phyloP scores from a whole-genome alignment of 2,113 vertebrate species.

The Taurulus bubalis region DNA sequence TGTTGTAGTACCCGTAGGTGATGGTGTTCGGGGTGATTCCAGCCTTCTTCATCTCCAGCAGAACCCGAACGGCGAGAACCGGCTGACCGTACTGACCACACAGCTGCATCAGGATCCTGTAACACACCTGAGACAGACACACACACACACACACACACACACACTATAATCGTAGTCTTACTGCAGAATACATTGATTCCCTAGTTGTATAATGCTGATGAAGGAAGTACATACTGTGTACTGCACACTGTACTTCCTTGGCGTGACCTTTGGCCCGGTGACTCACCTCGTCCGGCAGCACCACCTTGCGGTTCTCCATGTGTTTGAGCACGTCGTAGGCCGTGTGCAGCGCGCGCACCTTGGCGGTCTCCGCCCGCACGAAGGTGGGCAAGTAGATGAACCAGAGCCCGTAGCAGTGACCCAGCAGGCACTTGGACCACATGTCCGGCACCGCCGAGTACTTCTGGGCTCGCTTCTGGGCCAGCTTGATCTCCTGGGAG shows the following conservation, averaged over 20 bases:
- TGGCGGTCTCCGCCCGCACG: slow-evolving; percentile 85
- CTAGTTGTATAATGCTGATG: too few relatives aligned
- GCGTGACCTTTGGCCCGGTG: not conserved
- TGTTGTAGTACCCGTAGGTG: slow-evolving; percentile 94
- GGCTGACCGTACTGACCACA: slow-evolving; percentile 96
- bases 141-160: too few relatives aligned
- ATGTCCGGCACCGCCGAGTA: slow-evolving; percentile 89
- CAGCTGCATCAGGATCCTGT: slow-evolving; percentile 96
- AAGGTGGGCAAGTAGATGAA: slow-evolving; percentile 95
- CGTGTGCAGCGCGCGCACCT: slow-evolving; percentile 88
- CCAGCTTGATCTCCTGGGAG: slow-evolving; percentile 90
- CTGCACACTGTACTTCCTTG: too few relatives aligned
- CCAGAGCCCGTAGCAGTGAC: slow-evolving; percentile 96
- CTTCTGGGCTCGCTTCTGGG: slow-evolving; percentile 92
- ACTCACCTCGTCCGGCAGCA: slow-evolving; percentile 92
- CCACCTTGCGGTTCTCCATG: slow-evolving; percentile 93
- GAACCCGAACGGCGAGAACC: slow-evolving; percentile 91
- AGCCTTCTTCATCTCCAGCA: slow-evolving; percentile 95
- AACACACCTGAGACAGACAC: slow-evolving; percentile 86
- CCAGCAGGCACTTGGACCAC: slow-evolving; percentile 94
- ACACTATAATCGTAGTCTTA: too few relatives aligned
- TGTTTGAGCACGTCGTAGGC: slow-evolving; percentile 93
- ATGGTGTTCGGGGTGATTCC: slow-evolving; percentile 95
- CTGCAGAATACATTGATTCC: too few relatives aligned
- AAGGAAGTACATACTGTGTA: too few relatives aligned